These are phyloP conservation scores for Isotomurus palustris DNA, from an alignment of 2,888 invertebrate genomes.

Conservation along the genomic window DNA sequence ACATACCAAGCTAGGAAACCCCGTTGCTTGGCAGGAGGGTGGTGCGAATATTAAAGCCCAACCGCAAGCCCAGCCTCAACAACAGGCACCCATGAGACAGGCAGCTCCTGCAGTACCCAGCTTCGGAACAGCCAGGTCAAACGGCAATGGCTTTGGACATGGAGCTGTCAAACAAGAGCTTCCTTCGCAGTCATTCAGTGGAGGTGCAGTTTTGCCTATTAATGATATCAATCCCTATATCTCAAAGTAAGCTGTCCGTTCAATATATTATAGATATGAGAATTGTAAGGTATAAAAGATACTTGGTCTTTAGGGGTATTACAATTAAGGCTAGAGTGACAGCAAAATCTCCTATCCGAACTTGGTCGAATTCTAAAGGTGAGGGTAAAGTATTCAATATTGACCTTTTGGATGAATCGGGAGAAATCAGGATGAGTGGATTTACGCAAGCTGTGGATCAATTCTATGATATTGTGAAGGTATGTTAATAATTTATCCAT, in stretches of 20 bases:
- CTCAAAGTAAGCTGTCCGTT: conserved; percentile 55
- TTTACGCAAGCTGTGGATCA: conserved; percentile 84
- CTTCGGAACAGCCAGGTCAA: too few relatives aligned
- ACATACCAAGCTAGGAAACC: conserved; percentile 72
- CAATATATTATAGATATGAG: too few relatives aligned
- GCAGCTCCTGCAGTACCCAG: not conserved
- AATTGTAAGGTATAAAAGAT: too few relatives aligned
- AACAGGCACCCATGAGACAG: not conserved
- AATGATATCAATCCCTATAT: conserved; percentile 86
- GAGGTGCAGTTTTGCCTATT: conserved; percentile 63
- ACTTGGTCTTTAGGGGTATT: conserved; percentile 71
- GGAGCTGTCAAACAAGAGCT: not conserved
- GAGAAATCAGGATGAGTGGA: conserved; percentile 87
- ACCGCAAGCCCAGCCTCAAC: not conserved
- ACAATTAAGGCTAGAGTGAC: conserved; percentile 84
- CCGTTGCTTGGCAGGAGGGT: conserved; percentile 52
- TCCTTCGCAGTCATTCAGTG: not conserved
- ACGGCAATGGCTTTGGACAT: not conserved
- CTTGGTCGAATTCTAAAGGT: conserved; percentile 86
- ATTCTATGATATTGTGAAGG: conserved; percentile 82
- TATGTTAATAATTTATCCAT: conserved; percentile 49
- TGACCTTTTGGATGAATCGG: conserved; percentile 87
- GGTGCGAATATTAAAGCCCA: not conserved
- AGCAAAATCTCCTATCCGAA: conserved; percentile 71
- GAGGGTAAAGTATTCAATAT: conserved; percentile 91